phyloP scores from a whole-genome alignment of 2,888 invertebrate genomes.

The Harpagoxenus sublaevis region DNA sequence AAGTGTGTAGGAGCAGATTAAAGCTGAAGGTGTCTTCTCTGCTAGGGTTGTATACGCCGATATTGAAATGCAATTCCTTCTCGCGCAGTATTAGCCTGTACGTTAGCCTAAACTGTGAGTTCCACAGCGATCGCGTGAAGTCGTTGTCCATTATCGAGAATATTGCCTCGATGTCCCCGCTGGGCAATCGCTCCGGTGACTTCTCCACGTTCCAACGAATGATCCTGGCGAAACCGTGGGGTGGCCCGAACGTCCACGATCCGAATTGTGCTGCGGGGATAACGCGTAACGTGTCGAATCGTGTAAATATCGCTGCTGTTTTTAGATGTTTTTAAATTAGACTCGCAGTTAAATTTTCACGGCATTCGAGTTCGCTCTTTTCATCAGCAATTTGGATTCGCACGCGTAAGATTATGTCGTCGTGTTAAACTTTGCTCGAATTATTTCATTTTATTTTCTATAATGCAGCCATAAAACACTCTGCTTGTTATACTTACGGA shows the following conservation, averaged over 20 bases:
- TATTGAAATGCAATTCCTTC: slow-evolving; percentile 96
- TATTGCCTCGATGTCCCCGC: slow-evolving; percentile 96
- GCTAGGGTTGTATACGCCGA: slow-evolving; percentile 97
- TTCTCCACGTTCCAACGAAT: slow-evolving; percentile 96
- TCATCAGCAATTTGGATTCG: neutral
- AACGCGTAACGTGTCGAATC: neutral
- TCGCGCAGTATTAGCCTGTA: slow-evolving; percentile 96
- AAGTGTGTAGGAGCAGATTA: slow-evolving; percentile 97
- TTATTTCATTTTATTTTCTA: neutral
- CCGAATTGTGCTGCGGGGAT: slow-evolving; percentile 95
- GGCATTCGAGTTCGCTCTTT: neutral
- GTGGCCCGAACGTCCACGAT: slow-evolving; percentile 97
- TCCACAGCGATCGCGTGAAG: slow-evolving; percentile 97
- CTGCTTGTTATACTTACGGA: slow-evolving; percentile 92
- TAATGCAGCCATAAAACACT: neutral
- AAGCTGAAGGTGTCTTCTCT: slow-evolving; percentile 96
- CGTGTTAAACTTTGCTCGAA: neutral
- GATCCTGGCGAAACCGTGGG: slow-evolving; percentile 98
- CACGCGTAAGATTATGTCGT: neutral
- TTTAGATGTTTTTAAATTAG: neutral
- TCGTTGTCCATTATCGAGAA: slow-evolving; percentile 97
- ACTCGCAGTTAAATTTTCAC: neutral
- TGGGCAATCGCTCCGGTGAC: slow-evolving; percentile 94
- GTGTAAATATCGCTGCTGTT: neutral
- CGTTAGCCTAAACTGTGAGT: slow-evolving; percentile 97